Conservation (phyloP, 1,140 invertebrate genomes). For the Venturia canescens region DNA sequence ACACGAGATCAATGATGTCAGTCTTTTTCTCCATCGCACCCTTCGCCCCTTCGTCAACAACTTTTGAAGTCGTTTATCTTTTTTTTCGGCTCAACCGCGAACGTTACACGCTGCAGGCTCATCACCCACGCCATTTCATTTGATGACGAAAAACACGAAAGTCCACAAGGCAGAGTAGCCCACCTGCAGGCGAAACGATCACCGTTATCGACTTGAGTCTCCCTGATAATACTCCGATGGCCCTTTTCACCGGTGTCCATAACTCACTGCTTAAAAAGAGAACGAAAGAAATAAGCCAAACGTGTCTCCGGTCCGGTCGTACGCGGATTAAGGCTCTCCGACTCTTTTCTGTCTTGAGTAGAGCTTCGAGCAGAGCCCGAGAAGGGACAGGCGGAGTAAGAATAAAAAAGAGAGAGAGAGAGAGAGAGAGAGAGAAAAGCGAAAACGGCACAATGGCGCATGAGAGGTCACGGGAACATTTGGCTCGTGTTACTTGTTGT, state of each 20-base stretch:
- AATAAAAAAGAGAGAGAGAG: conserved; percentile 4
- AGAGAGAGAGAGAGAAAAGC: too few relatives aligned
- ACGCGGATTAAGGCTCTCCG: conserved; percentile 16
- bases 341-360: not conserved
- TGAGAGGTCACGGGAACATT: conserved; percentile 17
- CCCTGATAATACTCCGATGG: conserved; percentile 35
- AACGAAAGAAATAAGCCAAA: conserved; percentile 8
- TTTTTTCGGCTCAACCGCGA: not conserved
- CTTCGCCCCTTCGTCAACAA: not conserved
- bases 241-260: conserved; percentile 12
- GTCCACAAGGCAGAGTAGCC: not conserved
- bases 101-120: conserved; percentile 20
- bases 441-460: conserved; percentile 21
- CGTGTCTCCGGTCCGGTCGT: not conserved
- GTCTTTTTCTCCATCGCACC: too few relatives aligned
- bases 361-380: not conserved
- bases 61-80: not conserved
- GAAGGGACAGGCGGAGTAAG: not conserved
- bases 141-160: not conserved
- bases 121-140: not conserved
- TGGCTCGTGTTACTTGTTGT: conserved; percentile 23
- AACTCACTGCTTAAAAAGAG: not conserved
- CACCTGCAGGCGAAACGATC: conserved; percentile 6
- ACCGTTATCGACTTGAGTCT: conserved; percentile 38
- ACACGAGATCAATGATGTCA: too few relatives aligned